phyloP scores from a whole-genome alignment of 2,797 vertebrate species.

The Emydoidea blandingii region DNA sequence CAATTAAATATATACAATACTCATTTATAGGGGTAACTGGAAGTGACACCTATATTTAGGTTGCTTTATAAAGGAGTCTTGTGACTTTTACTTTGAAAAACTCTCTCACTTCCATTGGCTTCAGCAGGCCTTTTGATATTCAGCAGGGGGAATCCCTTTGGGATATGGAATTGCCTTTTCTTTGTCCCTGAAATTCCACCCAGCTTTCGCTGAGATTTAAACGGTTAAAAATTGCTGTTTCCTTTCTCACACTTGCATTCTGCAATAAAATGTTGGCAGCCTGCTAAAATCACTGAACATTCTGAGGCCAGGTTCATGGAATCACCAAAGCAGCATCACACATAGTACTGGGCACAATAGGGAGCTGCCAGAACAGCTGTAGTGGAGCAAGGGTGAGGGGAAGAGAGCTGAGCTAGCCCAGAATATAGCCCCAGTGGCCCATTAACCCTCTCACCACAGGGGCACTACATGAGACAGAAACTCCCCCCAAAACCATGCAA shows the following conservation, averaged over 20 bases:
- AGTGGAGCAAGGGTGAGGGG: background rate
- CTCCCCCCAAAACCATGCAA: slow-evolving; percentile 16
- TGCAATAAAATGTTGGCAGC: slow-evolving; percentile 28
- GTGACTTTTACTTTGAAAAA: slow-evolving; percentile 20
- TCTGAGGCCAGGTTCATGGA: background rate
- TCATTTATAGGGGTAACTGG: background rate
- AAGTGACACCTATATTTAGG: background rate
- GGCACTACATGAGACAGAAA: slow-evolving; percentile 12
- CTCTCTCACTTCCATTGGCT: background rate
- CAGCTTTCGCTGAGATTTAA: slow-evolving; percentile 24
- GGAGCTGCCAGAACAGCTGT: slow-evolving; percentile 42
- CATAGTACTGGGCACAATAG: background rate
- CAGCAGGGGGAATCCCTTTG: background rate
- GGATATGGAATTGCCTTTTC: background rate
- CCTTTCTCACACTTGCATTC: slow-evolving; percentile 1
- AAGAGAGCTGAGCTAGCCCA: slow-evolving; percentile 25
- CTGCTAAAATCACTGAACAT: slow-evolving; percentile 33
- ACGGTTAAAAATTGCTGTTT: slow-evolving; percentile 19
- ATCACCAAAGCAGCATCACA: background rate
- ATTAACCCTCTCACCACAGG: background rate
- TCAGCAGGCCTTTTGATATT: slow-evolving; percentile 10
- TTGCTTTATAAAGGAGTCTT: background rate
- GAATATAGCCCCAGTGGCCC: background rate
- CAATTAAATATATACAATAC: background rate
- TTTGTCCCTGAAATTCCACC: background rate